A percentile compares a stretch with the other conserved stretches of the same genome.
Evolutionary conservation across 2,888 invertebrate genomes (phyloP).

Genomic region (Agriopis aurantiaria): DNA sequence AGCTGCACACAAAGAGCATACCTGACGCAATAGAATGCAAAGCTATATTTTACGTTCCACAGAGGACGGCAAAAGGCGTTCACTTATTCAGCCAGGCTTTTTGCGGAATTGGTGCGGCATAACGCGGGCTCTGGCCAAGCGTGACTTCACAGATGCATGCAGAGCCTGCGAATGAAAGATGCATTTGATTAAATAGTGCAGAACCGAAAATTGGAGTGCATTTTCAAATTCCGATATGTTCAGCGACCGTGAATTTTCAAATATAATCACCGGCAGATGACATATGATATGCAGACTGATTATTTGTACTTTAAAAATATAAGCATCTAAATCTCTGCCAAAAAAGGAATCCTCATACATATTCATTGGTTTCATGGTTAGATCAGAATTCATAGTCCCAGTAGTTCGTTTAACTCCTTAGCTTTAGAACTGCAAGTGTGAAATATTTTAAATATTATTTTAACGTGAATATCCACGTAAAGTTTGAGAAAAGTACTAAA

Average conservation of each 20-base stretch:
- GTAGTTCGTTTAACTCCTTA: too few species aligned
- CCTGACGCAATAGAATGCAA: slow-evolving; percentile 42
- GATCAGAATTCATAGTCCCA: too few species aligned
- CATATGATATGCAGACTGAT: too few species aligned
- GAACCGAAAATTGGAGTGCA: slow-evolving; percentile 11
- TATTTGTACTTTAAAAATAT: too few species aligned
- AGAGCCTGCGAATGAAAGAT: slow-evolving; percentile 13
- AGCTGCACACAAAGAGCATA: slow-evolving; percentile 49
- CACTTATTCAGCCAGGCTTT: slow-evolving; percentile 23
- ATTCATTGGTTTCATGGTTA: too few species aligned
- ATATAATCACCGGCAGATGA: background rate
- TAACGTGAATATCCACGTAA: too few species aligned
- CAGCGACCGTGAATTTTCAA: background rate
- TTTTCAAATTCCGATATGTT: slow-evolving; percentile 7
- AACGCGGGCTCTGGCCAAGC: slow-evolving; percentile 6
- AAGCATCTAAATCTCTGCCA: too few species aligned
- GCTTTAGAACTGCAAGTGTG: too few species aligned
- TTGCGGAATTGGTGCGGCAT: slow-evolving; percentile 21
- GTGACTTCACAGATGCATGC: slow-evolving; percentile 15
- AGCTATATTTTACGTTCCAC: slow-evolving; percentile 45
- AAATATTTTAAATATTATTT: too few species aligned
- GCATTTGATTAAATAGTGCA: slow-evolving; percentile 23
- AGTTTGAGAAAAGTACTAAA: too few species aligned
- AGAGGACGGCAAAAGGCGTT: slow-evolving; percentile 25
- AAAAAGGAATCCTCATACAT: too few species aligned